Conservation (phyloP, 2,113 vertebrate species). For the Galbula dea region DNA sequence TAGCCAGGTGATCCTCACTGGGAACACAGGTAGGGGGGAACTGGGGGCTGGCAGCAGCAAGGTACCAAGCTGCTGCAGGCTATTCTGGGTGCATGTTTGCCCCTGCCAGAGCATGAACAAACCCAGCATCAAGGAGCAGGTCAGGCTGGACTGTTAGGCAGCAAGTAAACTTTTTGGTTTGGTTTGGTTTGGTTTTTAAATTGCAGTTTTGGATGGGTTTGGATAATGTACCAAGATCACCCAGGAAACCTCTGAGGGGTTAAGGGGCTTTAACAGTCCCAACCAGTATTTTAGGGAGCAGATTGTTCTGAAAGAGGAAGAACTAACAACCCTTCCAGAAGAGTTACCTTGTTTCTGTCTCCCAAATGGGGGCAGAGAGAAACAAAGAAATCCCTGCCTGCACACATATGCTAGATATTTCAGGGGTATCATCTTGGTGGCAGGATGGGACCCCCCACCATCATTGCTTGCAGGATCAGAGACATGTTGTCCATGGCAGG, state of each 20-base stretch:
- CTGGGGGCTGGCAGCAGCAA: neutral
- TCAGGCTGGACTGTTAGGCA: neutral
- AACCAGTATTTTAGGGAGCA: neutral
- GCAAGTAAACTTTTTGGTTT: neutral
- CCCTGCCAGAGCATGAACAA: neutral
- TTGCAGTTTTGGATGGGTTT: neutral
- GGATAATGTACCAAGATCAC: neutral
- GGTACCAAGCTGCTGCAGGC: neutral
- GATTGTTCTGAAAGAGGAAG: neutral
- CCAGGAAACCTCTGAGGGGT: neutral
- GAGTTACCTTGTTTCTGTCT: neutral
- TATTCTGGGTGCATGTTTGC: fast-evolving
- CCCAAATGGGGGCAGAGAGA: neutral
- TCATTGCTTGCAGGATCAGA: neutral
- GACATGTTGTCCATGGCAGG: no score
- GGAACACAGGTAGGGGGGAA: neutral
- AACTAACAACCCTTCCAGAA: neutral
- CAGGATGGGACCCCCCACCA: neutral
- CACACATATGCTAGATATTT: fast-evolving
- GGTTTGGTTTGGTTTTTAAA: no score
- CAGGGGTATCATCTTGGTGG: neutral
- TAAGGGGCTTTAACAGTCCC: neutral
- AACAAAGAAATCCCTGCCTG: neutral
- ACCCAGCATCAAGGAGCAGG: fast-evolving
- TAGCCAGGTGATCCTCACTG: neutral